Evolutionary conservation across 2,113 vertebrate species (phyloP), one percentile per base, ranked within the genome.

Genomic region (Copsychus sechellarum): DNA sequence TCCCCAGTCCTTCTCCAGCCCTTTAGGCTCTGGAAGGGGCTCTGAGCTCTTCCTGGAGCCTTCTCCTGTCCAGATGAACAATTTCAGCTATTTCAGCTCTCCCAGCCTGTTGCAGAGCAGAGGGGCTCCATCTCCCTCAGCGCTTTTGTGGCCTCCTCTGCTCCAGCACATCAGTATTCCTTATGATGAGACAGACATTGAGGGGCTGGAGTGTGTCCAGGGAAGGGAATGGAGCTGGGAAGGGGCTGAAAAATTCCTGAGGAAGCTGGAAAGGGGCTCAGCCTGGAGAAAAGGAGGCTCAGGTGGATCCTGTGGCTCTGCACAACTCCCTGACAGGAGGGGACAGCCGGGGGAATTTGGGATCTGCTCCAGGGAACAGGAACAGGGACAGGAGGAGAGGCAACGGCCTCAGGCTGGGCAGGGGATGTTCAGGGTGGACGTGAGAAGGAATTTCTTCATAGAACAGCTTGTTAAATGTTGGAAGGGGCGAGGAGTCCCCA

Each of bases 381-480:
- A 33, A 56, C 40, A 65, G 58, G 40, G 40, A 73, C 81, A 64
- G 81, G 9, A 72, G 17, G 2, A 47, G 58, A 56, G 50, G n/a
- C 19, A 56, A 65, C 3, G 12, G 69, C 50, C 29, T 24, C 69
- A 64, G 9, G 14, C 9, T n/a, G 28, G 4, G 19, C 29, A 29
- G 29, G 60, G 19, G 0, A 40, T 22, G 7, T 0, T 3, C 3
- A n/a, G 40, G 7, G 0, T 65, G 81, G 23, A 7, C 8, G 12
- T 6, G 5, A 73, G 12, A 0, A 40, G 19, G 29, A 40, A 85
- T 48, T 9, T n/a, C n/a, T 10, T 15, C 5, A 15, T 6, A 6
- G 42, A 29, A 56, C 6, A 28, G 4, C 4, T 33, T 28, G 38
- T 38, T n/a, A 47, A 54, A 56, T 2, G 3, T 6, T 65, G 28